A percentile compares a stretch with the other conserved stretches of the same genome.
These are phyloP conservation scores for Andrena cerasifolii DNA, from an alignment of 1,140 invertebrate genomes.

Conservation along the genomic window DNA sequence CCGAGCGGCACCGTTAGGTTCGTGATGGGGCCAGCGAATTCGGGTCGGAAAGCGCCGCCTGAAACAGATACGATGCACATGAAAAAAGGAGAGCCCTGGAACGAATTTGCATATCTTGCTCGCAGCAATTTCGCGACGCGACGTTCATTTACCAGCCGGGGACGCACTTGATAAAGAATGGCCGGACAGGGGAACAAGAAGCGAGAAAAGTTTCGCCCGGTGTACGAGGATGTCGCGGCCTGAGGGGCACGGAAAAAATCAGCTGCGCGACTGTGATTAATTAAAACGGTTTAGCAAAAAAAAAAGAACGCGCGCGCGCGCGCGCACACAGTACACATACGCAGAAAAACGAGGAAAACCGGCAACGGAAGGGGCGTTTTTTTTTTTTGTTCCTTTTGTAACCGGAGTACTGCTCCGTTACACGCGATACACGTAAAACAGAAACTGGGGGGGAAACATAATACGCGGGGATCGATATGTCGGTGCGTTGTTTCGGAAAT, in stretches of 20 bases:
- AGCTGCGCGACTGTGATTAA: neutral
- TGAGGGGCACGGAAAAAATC: too few relatives aligned
- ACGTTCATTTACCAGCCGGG: slow-evolving; percentile 37
- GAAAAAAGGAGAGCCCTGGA: slow-evolving; percentile 51
- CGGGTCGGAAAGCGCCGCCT: slow-evolving; percentile 90
- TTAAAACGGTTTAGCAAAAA: neutral
- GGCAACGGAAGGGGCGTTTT: neutral
- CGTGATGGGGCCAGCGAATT: slow-evolving; percentile 90
- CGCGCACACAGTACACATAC: too few relatives aligned
- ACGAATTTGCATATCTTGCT: slow-evolving; percentile 43
- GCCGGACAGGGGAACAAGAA: neutral
- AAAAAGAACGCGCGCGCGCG: too few relatives aligned
- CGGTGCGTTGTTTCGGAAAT: neutral
- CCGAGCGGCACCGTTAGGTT: slow-evolving; percentile 93
- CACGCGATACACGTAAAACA: neutral
- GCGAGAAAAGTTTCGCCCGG: neutral
- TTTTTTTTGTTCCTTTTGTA: slow-evolving; percentile 5
- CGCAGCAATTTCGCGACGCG: slow-evolving; percentile 32
- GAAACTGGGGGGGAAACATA: neutral
- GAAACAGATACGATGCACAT: slow-evolving; percentile 60
- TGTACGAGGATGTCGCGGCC: neutral
- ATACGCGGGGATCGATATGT: neutral
- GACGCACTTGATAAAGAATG: slow-evolving; percentile 33
- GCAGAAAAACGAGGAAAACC: neutral
- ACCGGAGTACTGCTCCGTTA: neutral